A percentile compares a stretch with the other conserved stretches of the same genome.
phyloP scores from a whole-genome alignment of 2,888 invertebrate genomes.

The Melinaea marsaeus region DNA sequence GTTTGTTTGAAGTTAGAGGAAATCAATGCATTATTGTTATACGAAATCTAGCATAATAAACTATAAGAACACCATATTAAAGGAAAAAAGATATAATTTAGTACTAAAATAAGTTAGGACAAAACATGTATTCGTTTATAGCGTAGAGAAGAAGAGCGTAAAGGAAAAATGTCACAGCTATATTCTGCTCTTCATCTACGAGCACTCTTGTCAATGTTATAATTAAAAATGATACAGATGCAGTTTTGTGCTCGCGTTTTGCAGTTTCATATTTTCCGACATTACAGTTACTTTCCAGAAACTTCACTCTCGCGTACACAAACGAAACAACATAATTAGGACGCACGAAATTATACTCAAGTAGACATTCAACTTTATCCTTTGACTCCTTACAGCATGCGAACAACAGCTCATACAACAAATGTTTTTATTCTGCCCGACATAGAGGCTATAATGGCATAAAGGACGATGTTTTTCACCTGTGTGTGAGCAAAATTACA shows the following conservation, averaged over 20 bases:
- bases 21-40: not conserved
- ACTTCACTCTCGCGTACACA: constrained; percentile 8
- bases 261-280: not conserved
- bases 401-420: constrained; percentile 16
- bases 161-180: too few species aligned
- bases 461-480: constrained; percentile 20
- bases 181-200: too few species aligned
- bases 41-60: too few species aligned
- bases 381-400: constrained; percentile 11
- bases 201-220: too few species aligned
- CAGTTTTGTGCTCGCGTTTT: not conserved
- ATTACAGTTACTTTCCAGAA: not conserved
- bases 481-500: constrained; percentile 31
- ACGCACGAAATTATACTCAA: constrained; percentile 21
- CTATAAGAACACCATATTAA: too few species aligned
- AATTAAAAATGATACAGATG: not conserved
- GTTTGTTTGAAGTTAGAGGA: not conserved
- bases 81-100: too few species aligned
- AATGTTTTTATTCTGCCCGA: constrained; percentile 18
- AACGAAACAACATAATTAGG: constrained; percentile 24
- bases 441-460: constrained; percentile 24
- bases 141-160: too few species aligned
- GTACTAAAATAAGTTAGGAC: too few species aligned
- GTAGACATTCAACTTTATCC: constrained; percentile 18
- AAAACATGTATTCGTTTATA: too few species aligned